Conservation (phyloP, 1,140 invertebrate genomes). For the Drosophila aff. region DNA sequence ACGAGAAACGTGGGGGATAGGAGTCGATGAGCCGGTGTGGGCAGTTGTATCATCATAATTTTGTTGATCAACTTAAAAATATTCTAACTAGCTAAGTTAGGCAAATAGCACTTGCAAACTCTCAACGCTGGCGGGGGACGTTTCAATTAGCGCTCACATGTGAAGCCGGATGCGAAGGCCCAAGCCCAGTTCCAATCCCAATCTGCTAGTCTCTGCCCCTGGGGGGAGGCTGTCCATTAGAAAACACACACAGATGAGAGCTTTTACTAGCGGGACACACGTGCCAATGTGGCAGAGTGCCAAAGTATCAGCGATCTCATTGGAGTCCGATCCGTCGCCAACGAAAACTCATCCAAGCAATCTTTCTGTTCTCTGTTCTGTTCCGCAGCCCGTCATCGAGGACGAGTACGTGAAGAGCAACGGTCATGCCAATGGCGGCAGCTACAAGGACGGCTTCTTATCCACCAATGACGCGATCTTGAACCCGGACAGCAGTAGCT, state of each 20-base stretch:
- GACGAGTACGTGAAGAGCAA: slow-evolving; percentile 75
- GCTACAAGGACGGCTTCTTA: slow-evolving; percentile 62
- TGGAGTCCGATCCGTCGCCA: slow-evolving; percentile 10
- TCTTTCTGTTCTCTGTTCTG: slow-evolving; percentile 4
- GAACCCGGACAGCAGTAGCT: slow-evolving; percentile 84
- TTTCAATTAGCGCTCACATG: slow-evolving; percentile 78
- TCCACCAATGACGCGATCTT: slow-evolving; percentile 80
- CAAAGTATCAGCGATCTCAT: slow-evolving; percentile 7
- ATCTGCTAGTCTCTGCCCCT: slow-evolving; percentile 38
- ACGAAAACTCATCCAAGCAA: slow-evolving; percentile 6
- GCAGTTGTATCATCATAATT: slow-evolving; percentile 37
- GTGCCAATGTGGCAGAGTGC: slow-evolving; percentile 24
- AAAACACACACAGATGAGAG: slow-evolving; percentile 54
- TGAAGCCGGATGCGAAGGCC: slow-evolving; percentile 79
- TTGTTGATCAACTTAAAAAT: slow-evolving; percentile 79
- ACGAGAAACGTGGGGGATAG: not conserved
- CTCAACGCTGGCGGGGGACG: slow-evolving; percentile 67
- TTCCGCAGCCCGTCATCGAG: slow-evolving; percentile 85
- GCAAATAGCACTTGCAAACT: slow-evolving; percentile 69
- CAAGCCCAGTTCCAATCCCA: slow-evolving; percentile 38
- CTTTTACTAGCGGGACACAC: slow-evolving; percentile 40
- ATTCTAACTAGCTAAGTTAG: slow-evolving; percentile 81
- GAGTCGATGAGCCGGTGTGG: slow-evolving; percentile 9
- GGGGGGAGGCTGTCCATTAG: slow-evolving; percentile 53
- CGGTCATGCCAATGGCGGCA: slow-evolving; percentile 61